Conservation (phyloP, 2,888 invertebrate species). For the Erannis defoliaria region DNA sequence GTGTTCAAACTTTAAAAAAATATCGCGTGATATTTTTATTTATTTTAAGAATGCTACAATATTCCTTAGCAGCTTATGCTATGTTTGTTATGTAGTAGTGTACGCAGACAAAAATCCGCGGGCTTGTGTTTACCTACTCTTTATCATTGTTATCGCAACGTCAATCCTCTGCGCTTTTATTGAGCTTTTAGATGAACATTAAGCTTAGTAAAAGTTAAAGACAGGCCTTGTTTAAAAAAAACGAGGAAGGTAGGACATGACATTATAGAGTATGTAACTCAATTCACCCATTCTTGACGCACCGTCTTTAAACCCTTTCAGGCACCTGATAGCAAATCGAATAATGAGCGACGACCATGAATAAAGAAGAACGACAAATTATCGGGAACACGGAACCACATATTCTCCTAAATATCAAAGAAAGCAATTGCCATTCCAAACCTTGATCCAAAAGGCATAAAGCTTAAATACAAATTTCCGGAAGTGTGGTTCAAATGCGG, state of each 20-base stretch:
- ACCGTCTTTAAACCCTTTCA: conserved; percentile 45
- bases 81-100: too few relatives aligned
- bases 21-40: too few relatives aligned
- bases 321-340: conserved; percentile 49
- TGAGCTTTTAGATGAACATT: neutral
- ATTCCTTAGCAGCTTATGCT: too few relatives aligned
- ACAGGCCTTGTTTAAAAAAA: neutral
- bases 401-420: conserved; percentile 1
- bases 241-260: neutral
- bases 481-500: conserved; percentile 2
- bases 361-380: conserved; percentile 50
- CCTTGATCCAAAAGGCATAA: conserved; percentile 7
- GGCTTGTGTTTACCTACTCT: too few relatives aligned
- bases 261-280: conserved; percentile 37
- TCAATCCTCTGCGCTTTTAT: neutral
- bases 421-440: conserved; percentile 7
- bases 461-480: conserved; percentile 6
- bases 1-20: too few relatives aligned
- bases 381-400: conserved; percentile 45
- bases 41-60: too few relatives aligned
- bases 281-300: conserved; percentile 40
- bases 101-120: too few relatives aligned
- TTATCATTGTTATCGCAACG: neutral
- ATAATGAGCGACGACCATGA: conserved; percentile 49
- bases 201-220: neutral